Conservation (phyloP, 53 echinoderm and acorn worm genomes). For the Patiria pectinifera region DNA sequence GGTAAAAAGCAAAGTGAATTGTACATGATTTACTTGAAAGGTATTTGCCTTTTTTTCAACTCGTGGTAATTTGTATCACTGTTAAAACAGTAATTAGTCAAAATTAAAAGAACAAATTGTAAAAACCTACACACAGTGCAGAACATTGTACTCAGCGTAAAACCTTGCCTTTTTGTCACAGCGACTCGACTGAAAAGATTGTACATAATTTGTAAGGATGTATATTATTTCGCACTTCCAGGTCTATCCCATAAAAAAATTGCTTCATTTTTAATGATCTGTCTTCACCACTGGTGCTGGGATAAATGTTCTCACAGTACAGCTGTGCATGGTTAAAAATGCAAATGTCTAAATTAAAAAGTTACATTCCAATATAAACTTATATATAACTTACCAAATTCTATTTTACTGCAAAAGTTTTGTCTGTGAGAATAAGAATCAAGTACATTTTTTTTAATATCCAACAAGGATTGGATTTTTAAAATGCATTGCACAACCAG, state of each 20-base stretch:
- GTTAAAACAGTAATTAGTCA: neutral
- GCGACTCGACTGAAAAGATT: neutral
- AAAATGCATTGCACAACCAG: too few relatives aligned
- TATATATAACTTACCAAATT: neutral
- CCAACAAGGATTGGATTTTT: too few relatives aligned
- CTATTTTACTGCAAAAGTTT: neutral
- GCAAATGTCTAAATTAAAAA: neutral
- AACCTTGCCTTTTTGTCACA: neutral
- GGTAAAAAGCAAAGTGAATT: too few relatives aligned
- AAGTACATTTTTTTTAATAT: too few relatives aligned
- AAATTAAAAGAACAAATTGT: neutral
- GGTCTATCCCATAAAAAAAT: neutral
- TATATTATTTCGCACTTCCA: neutral
- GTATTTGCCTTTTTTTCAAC: too few relatives aligned
- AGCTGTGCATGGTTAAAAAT: neutral
- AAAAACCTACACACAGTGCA: neutral
- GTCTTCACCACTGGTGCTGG: neutral
- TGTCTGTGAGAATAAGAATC: too few relatives aligned
- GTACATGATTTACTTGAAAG: too few relatives aligned
- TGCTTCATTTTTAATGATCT: neutral
- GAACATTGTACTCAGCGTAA: neutral
- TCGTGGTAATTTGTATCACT: too few relatives aligned
- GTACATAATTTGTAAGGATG: constrained; percentile 13
- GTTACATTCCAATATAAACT: neutral
- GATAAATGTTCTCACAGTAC: neutral